Base-by-base conservation (phyloP, 2,888 invertebrate genomes). In the Catocala nupta region DNA sequence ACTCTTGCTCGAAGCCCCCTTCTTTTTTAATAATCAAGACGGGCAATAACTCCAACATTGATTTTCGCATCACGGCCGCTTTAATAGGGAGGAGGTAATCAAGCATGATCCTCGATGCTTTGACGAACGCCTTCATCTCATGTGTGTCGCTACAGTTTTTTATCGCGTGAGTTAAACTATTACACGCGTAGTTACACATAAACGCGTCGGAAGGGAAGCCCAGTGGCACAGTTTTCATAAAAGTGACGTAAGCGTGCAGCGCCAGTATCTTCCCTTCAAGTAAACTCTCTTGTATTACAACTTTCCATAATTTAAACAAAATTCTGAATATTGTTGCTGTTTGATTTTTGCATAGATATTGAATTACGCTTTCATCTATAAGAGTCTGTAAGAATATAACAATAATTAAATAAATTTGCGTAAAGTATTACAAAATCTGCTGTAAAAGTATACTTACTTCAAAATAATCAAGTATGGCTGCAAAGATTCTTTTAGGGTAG, bases 161-260 rank as follows among this genome's bases (percentile, higher is more conserved):
- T 1, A 95, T 94, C 1, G 95, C 86, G 71, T 95, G 90, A 1
- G 95, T 82, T 25, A 96, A 82, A 58, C 93, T 95, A 67, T 95
- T 92, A 57, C 94, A 92, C 6, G 95, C 88, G 72, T 95, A 96
- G 73, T 95, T 93, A 45, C 95, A 90, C 11, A 96, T 80, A 71
- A 95, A 96, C 0, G 90, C 85, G 7, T 94, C 93, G n/a, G 95
- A 90, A 1, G 88, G 76, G 52, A 90, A 81, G 5, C 87, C 82
- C n/a, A 89, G 75, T 0, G 93, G 88, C 1, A 95, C 78, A 43
- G 93, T 82, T 25, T 93, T 86, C 8, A 95, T 85, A 67, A 96
- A 95, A 1, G 91, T 93, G 5, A 94, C 81, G 70, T 95, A 96
- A 0, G 95, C 93, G 77, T 96, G 94, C 45, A 96, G 88, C 11